Base-by-base conservation (phyloP, 2,797 vertebrate species). In the Todus mexicanus region DNA sequence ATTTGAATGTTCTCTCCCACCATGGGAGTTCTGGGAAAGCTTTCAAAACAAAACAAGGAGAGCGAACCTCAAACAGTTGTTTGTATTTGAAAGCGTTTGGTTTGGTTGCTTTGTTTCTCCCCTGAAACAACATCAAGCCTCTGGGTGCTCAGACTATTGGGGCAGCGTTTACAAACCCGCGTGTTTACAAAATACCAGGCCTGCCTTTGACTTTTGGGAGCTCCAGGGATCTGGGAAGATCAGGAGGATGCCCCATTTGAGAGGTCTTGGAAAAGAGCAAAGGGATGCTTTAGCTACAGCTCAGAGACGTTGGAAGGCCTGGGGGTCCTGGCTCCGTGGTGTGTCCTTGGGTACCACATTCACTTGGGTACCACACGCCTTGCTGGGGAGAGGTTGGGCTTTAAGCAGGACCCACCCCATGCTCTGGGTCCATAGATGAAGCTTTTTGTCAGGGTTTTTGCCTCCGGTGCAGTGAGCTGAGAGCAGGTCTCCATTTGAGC, bases 231-330 rank as follows among this genome's bases (percentile, higher is more conserved):
- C 21, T 16, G n/a, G n/a, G 53, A 27, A 37, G 17, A 11, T 27
- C 29, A 8, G 10, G 61, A 29, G 37, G 31, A 37, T 18, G 20
- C 22, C 61, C 57, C 14, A 1, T 5, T 48, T 42, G 3, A 12
- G 53, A 11, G 11, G 21, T 48, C 8, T 37, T 57, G 40, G 35
- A 59, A 47, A 9, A 23, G 68, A 53, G 13, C 0, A 20, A 54
- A 57, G 56, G 18, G 37, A 53, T 1, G 0, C 0, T 5, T 16
- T 10, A 7, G 21, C 27, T 61, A 12, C 64, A n/a, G 47, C 51
- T 48, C 23, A 25, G 63, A 50, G n/a, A 26, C 10, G 17, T 3
- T 27, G 48, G 20, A 35, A 43, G 7, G 16, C 15, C 51, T 8
- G 15, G 29, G 40, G 15, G 3, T 35, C 35, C 37, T 31, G 53